Evolutionary conservation across 2,113 vertebrate genomes (phyloP).

Genomic region (Ciconia boyciana): DNA sequence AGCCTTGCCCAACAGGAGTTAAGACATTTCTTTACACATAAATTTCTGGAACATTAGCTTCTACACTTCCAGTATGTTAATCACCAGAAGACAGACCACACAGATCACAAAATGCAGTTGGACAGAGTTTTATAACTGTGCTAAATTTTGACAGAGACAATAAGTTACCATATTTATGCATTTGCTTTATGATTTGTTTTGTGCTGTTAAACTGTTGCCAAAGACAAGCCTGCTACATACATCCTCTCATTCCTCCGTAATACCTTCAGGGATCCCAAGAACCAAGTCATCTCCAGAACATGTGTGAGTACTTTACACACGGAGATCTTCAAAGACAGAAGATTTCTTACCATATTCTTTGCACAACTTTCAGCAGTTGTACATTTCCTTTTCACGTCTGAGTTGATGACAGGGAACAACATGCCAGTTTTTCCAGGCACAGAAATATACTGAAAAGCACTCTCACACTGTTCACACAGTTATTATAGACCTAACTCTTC

Average conservation of each 20-base stretch:
- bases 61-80: background rate
- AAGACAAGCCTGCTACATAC: background rate
- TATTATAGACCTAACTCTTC: background rate
- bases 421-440: background rate
- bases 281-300: background rate
- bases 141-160: background rate
- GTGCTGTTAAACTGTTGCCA: background rate
- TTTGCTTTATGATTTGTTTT: background rate
- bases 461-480: background rate
- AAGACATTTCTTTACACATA: background rate
- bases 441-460: background rate
- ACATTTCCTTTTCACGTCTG: background rate
- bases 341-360: background rate
- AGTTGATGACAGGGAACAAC: background rate
- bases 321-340: conserved; percentile 23
- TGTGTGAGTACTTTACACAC: background rate
- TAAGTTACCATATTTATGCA: background rate
- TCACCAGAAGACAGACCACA: conserved; percentile 22
- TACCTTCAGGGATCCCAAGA: background rate
- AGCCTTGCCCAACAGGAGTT: background rate
- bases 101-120: background rate
- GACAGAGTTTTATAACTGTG: background rate
- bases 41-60: background rate
- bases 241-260: background rate
- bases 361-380: conserved; percentile 39